Base-by-base conservation (phyloP, 2,797 vertebrate genomes). In the Parauchenoglanis punctatus region DNA sequence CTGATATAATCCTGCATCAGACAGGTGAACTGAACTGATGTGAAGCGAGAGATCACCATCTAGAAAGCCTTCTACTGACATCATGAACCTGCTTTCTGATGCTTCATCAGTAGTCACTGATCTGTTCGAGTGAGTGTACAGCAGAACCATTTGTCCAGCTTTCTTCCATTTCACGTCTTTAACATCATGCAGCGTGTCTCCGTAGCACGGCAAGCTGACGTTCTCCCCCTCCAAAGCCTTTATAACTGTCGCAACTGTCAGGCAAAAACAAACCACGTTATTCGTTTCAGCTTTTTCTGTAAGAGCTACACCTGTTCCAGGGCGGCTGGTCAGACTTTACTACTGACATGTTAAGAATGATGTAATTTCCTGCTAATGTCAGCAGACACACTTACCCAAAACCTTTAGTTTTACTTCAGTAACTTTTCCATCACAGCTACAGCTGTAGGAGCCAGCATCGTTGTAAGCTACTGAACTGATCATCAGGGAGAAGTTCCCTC, bases 141-240 rank as follows among this genome's bases (percentile, higher is more conserved):
- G 12, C 20, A 87, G 49, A 23, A 56, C 72, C 72, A 0, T 68
- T 8, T 46, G 35, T 28, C 54, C 82, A n/a, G 17, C 52, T 70
- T 67, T 84, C 28, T 49, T 70, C 86, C 86, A 87, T 52, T 68
- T 23, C 3, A 52, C 61, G 13, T 84, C 63, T 15, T 65, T 70
- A 59, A 31, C 46, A 35, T 20, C 8, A 6, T 18, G 6, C n/a
- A 72, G 72, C 23, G 81, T 84, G 86, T 84, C 81, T 83, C 40
- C n/a, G n/a, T 67, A 68, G 35, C 86, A 87, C 1, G 81, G 81
- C 13, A 87, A 72, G 31, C 59, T 84, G 59, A 84, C 10, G 10
- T 49, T 70, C 25, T 68, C 25, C 61, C 52, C 59, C 35, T 68
- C 17, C 0, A 18, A 7, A 58, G 31, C 72, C 11, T 5, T 58